These are phyloP conservation scores for Adela reaumurella DNA, from an alignment of 2,888 invertebrate genomes.

Conservation along the genomic window DNA sequence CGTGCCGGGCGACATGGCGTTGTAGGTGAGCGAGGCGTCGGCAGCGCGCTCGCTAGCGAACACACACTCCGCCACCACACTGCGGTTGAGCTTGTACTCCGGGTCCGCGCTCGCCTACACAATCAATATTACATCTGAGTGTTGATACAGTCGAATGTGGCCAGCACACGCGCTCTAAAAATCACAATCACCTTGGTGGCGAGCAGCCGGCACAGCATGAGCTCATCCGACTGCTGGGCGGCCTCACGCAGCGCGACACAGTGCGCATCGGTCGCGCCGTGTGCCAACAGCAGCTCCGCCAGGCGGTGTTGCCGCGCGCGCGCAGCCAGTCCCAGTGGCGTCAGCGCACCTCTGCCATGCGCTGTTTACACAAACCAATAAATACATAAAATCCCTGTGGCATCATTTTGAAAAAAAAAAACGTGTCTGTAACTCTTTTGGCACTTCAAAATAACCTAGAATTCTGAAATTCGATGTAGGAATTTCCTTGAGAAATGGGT, in stretches of 20 bases:
- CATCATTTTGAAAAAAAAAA: too few relatives aligned
- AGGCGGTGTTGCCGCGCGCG: conserved; percentile 56
- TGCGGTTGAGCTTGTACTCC: conserved; percentile 90
- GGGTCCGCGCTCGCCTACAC: conserved; percentile 79
- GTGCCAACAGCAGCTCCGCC: conserved; percentile 72
- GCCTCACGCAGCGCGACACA: conserved; percentile 78
- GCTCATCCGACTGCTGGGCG: conserved; percentile 68
- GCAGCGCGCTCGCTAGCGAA: conserved; percentile 47
- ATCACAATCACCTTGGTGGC: conserved; percentile 73
- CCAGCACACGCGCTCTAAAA: too few relatives aligned
- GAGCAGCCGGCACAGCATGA: conserved; percentile 75
- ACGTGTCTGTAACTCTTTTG: too few relatives aligned
- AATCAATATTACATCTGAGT: too few relatives aligned
- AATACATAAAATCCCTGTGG: too few relatives aligned
- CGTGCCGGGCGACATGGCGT: conserved; percentile 75
- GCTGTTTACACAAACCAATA: too few relatives aligned
- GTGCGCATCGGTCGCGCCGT: conserved; percentile 85
- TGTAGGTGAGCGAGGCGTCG: conserved; percentile 63
- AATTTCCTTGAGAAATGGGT: too few relatives aligned
- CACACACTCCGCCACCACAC: conserved; percentile 68
- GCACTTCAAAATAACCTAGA: too few relatives aligned
- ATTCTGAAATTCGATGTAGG: too few relatives aligned
- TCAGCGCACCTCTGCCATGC: conserved; percentile 39
- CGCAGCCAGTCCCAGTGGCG: conserved; percentile 40
- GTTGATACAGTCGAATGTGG: too few relatives aligned